These are phyloP conservation scores for Ligdia adustata DNA, from an alignment of 2,888 invertebrate genomes.

Conservation along the genomic window DNA sequence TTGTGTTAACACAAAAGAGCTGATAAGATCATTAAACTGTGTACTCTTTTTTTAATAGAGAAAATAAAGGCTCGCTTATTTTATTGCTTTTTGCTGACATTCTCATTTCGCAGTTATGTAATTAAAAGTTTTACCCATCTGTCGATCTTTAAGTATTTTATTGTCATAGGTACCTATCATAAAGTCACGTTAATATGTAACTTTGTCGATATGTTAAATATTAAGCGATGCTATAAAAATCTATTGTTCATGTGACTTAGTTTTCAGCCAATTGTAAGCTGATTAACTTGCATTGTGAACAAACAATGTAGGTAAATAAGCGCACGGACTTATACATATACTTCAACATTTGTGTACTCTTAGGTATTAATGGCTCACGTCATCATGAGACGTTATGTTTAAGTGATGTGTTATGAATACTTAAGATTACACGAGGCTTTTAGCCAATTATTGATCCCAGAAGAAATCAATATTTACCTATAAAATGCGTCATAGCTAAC, in stretches of 20 bases:
- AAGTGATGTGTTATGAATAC: slow-evolving; percentile 19
- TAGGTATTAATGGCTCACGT: slow-evolving; percentile 18
- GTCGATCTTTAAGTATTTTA: too few relatives aligned
- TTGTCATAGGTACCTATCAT: not conserved
- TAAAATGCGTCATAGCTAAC: slow-evolving; percentile 15
- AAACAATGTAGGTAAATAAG: slow-evolving; percentile 19
- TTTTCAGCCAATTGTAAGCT: slow-evolving; percentile 18
- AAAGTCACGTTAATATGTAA: not conserved
- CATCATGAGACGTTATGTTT: slow-evolving; percentile 18
- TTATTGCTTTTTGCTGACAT: too few relatives aligned
- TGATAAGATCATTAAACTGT: too few relatives aligned
- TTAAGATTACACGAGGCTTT: slow-evolving; percentile 8
- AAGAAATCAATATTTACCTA: slow-evolving; percentile 12
- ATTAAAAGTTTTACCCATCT: too few relatives aligned
- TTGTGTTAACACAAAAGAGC: too few relatives aligned
- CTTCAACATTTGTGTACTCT: too few relatives aligned
- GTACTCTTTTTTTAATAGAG: too few relatives aligned
- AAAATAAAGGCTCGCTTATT: too few relatives aligned
- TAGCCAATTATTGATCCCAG: slow-evolving; percentile 16
- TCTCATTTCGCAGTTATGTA: too few relatives aligned
- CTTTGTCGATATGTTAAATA: not conserved
- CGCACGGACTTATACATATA: slow-evolving; percentile 10
- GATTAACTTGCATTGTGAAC: slow-evolving; percentile 22
- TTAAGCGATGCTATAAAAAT: not conserved
- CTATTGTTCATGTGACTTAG: not conserved